Base-by-base conservation (phyloP, 2,113 vertebrate species). In the Melanerpes aurifrons region DNA sequence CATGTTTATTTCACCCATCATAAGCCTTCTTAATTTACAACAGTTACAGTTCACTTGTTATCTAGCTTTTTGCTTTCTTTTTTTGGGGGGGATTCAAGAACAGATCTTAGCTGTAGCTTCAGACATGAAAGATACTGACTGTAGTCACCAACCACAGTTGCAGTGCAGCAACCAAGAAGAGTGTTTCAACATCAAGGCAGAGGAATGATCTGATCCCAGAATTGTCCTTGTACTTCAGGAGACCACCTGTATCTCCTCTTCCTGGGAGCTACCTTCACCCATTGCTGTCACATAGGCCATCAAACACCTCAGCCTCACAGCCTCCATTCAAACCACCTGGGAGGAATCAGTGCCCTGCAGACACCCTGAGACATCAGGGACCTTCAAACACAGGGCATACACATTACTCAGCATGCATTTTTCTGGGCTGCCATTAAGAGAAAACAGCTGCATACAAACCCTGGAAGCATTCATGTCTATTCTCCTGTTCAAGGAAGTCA, bases 1-100 rank as follows among this genome's bases (percentile, higher is more conserved):
- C 62, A 66, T 26, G 35, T 77, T 88, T 62, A 66, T 84, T 91
- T 82, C 61, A 81, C 53, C 31, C 24, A 25, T 7, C 16, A 63
- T 58, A 66, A 91, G 5, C 13, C 32, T 21, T n/a, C 26, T 37
- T 32, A 47, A 69, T 54, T 81, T 69, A 71, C 47, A 73, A 79
- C 10, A 68, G 19, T 19, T 45, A 54, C 3, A n/a, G 9, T 35
- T 72, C 26, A 26, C 3, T 56, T 67, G 16, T 59, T 71, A 22
- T 4, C 3, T 58, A n/a, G 18, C 5, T 53, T 62, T 63, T 80
- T 10, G 12, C 21, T 48, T 81, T 40, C 3, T 28, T 47, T 47
- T 22, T 48, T 3, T 9, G 9, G 3, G 1, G 2, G 1, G 6
- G 1, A 5, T 21, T 10, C 17, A 58, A 45, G 67, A 7, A 35